Base-by-base conservation (phyloP, 2,888 invertebrate species). In the Orthonevra nobilis region DNA sequence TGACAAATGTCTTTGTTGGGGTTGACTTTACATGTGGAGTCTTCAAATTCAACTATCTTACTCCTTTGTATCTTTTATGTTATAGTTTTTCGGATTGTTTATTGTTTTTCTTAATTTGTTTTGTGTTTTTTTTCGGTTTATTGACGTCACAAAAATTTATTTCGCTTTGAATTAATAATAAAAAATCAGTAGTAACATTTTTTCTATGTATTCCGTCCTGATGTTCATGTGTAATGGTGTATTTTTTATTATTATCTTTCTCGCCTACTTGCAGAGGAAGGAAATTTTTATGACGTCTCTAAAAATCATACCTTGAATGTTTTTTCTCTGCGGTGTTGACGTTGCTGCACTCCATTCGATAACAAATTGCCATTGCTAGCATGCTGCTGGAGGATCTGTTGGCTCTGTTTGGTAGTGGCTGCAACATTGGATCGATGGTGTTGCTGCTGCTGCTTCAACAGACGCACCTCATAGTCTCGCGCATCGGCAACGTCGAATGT, bases 271-370 rank as follows among this genome's bases (percentile, higher is more conserved):
- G 81, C 66, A 68, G 83, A 83, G 82, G n/a, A n/a, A n/a, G 85
- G 83, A 87, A 86, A 87, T 87, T 88, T 87, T 88, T 89, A 88
- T 87, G 88, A 89, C 88, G 89, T 88, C 88, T 88, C 88, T 86
- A 88, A 89, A 88, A 88, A 88, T 88, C 88, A 88, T 88, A 88
- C 88, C 85, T 88, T 88, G 61, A 88, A 88, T 32, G 88, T 89
- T 85, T 89, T 88, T 75, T 88, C 88, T 42, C 89, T 88, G 48
- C 88, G 87, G 81, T 87, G 87, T 3, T 85, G 87, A 54, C 85
- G 86, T 7, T 86, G n/a, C n/a, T n/a, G 86, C n/a, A 81, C 50
- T 15, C 74, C 81, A 19, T 74, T 74, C 2, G 73, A 69, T 82
- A 83, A 6, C 82, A 77, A 32, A 77, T 81, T 81, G 34, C 73